phyloP scores from a whole-genome alignment of 2,113 vertebrate genomes.

The Lamprotornis superbus region DNA sequence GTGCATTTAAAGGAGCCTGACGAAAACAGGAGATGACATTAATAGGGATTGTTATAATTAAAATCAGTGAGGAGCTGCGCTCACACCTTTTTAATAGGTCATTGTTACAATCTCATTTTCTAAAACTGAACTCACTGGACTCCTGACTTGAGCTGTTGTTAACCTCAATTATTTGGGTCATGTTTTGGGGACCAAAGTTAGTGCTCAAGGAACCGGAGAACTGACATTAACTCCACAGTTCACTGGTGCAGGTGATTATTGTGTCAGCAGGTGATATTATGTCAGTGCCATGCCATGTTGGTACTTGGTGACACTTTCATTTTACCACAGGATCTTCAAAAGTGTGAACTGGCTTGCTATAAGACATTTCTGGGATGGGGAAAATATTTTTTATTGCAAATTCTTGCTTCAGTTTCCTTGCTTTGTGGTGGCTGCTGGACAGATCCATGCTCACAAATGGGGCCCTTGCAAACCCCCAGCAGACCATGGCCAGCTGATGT shows the following conservation, averaged over 20 bases:
- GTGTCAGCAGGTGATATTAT: neutral
- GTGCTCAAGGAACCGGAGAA: neutral
- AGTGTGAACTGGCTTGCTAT: neutral
- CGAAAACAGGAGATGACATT: neutral
- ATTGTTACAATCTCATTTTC: neutral
- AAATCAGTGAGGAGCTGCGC: neutral
- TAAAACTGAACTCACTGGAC: neutral
- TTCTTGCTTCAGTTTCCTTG: neutral
- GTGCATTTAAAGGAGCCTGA: fast-evolving
- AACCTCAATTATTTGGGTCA: neutral
- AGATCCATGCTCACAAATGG: neutral
- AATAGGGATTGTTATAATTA: neutral
- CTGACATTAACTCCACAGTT: neutral
- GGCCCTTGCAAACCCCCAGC: neutral
- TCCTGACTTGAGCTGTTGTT: neutral
- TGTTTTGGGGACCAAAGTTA: neutral
- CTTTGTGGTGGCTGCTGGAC: neutral
- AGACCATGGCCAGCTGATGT: neutral
- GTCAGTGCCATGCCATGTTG: neutral
- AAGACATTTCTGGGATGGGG: neutral
- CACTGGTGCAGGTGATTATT: neutral
- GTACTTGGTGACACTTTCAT: neutral
- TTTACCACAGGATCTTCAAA: neutral
- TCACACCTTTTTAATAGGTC: neutral
- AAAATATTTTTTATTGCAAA: neutral